Evolutionary conservation across 2,797 vertebrate genomes (phyloP), one percentile per base, ranked within the genome.

Genomic region (Halcyon badia): DNA sequence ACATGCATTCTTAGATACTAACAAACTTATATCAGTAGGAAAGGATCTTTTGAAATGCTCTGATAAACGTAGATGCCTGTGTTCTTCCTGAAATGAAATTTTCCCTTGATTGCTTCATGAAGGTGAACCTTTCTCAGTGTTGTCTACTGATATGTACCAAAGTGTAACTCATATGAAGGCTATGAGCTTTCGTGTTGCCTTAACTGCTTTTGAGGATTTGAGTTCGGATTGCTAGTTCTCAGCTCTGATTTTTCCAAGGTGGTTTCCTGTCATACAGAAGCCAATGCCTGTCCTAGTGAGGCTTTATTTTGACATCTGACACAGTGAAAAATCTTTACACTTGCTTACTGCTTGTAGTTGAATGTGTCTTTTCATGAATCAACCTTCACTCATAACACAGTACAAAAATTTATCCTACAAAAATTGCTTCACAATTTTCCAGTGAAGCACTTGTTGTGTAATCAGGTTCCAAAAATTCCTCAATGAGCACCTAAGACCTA

Each of bases 341-440:
- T 92, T 93, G 52, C 75, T 94, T 93, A 79, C 56, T 89, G 31
- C 46, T 76, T 92, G 26, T 84, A 62, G 64, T 18, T 81, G 52
- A 89, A 69, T 52, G 3, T 79, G 44, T 76, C 4, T 52, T 16
- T 77, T 83, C 54, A 62, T 70, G 33, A 87, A 73, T 72, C 93
- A 95, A 87, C 64, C 64, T 79, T 84, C 24, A 57, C 64, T 83
- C 89, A 35, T 19, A 64, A 73, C n/a, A 66, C 16, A 70, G 33
- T 20, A 71, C 19, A 84, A 79, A 91, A 84, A 57, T 25, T 66
- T 95, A 73, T 46, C 68, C 41, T 61, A 70, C 44, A 82, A 93
- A 95, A 94, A 93, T 83, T 85, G 21, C 24, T 95, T 95, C 77
- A 90, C 68, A 60, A 83, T 75, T 94, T 94, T 89, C 26, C 57